Evolutionary conservation across 2,888 invertebrate genomes (phyloP), one percentile per base, ranked within the genome.

Genomic region (Pterostichus niger): DNA sequence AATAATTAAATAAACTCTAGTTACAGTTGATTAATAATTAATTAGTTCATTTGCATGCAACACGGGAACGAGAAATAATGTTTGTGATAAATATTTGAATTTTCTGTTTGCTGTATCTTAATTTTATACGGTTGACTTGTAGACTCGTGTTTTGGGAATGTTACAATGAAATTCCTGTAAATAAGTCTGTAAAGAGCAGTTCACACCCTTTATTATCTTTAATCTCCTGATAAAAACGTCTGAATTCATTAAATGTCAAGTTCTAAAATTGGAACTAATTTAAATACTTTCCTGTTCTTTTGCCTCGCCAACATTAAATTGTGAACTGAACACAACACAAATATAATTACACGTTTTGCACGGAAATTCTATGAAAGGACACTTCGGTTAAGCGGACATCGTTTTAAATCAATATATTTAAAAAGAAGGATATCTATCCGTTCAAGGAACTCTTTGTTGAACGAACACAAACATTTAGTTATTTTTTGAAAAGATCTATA

Each of bases 1-100:
- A 77, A 77, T 77, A 77, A 77, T 77, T 77, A 56, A 77, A 77
- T 77, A 77, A 77, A 77, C 56, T 77, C 33, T 56, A 77, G 56
- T 77, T 77, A 77, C 56, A 40, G 77, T 77, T 56, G 54, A 77
- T 77, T 56, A 77, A 77, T 77, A 77, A 77, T 77, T 56, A 77
- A 77, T 56, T 77, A 54, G 56, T 77, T 77, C 77, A 77, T 77
- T 77, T 77, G 35, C 77, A 77, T 77, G 77, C 56, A 77, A 75
- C 49, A 75, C 75, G 52, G 75, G 15, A 31, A 13, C n/a, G 75
- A 13, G 52, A 31, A 75, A 52, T 52, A 75, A 75, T 33, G 75
- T 52, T 75, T 75, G 49, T 75, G 40, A 71, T 71, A 75, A 75
- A 75, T 75, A 75, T 75, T 75, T 75, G 75, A 75, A 75, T 75